These are phyloP conservation scores for Heteromyza rotundicornis DNA, from an alignment of 2,888 invertebrate species.

Conservation along the genomic window DNA sequence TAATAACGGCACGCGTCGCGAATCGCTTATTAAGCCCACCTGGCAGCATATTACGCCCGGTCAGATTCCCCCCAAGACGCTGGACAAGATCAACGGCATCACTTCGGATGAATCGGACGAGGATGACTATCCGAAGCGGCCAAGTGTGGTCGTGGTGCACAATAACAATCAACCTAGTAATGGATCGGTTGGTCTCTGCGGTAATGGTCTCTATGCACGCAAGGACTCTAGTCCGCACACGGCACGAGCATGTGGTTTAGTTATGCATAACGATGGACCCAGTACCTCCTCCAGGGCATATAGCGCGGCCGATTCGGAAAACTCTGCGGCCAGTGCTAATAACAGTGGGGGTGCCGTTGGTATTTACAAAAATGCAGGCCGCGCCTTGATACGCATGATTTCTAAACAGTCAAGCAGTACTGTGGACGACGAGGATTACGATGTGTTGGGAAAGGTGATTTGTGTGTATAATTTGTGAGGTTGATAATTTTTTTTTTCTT, in stretches of 20 bases:
- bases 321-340: background rate
- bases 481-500: background rate
- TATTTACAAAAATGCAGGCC: conserved; percentile 44
- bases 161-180: conserved; percentile 22
- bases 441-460: conserved; percentile 57
- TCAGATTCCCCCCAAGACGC: conserved; percentile 57
- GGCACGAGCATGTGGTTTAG: background rate
- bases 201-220: conserved; percentile 2
- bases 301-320: conserved; percentile 25
- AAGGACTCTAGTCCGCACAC: conserved; percentile 18
- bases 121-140: conserved; percentile 47
- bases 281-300: background rate
- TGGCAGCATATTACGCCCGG: conserved; percentile 63
- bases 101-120: conserved; percentile 54
- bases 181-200: conserved; percentile 3
- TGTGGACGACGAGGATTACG: conserved; percentile 50
- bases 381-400: conserved; percentile 54
- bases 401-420: conserved; percentile 39
- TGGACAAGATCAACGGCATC: conserved; percentile 59
- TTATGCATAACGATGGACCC: background rate
- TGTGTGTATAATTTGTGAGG: background rate
- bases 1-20: conserved; percentile 46
- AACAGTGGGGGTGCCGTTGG: conserved; percentile 9
- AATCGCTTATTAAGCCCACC: conserved; percentile 62
- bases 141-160: conserved; percentile 47